These are phyloP conservation scores for Siphamia tubifer DNA, from an alignment of 2,113 vertebrate genomes.

Conservation along the genomic window DNA sequence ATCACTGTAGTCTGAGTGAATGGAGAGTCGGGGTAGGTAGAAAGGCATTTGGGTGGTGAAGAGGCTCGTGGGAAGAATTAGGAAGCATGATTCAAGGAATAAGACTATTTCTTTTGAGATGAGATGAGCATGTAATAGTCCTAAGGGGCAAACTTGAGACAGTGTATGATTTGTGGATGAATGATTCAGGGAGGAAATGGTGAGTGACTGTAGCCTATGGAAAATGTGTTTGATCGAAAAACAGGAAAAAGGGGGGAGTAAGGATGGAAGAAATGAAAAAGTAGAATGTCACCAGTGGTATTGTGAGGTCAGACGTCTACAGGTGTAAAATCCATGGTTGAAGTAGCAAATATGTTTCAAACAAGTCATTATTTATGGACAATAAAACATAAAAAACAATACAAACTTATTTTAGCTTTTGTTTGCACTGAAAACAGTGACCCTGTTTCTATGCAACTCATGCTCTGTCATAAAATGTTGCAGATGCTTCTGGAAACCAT, in stretches of 20 bases:
- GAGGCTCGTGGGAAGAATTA: conserved; percentile 14
- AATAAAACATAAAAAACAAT: too few species aligned
- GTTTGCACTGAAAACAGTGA: too few species aligned
- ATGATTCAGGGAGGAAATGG: conserved; percentile 51
- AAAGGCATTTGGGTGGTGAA: conserved; percentile 14
- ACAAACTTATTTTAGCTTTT: too few species aligned
- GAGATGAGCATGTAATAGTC: conserved; percentile 13
- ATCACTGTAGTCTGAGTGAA: conserved; percentile 22
- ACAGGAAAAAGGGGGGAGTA: too few species aligned
- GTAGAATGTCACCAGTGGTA: background rate
- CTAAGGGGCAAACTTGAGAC: background rate
- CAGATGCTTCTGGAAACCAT: too few species aligned
- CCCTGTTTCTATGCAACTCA: too few species aligned
- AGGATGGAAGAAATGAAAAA: conserved; percentile 26
- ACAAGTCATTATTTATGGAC: too few species aligned
- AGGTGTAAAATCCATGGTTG: background rate
- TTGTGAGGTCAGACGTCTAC: background rate
- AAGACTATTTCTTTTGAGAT: background rate
- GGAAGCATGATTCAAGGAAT: conserved; percentile 21
- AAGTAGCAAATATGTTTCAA: too few species aligned
- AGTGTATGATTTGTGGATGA: conserved; percentile 6
- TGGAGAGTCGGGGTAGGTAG: background rate
- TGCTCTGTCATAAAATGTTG: too few species aligned
- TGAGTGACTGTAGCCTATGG: conserved; percentile 11
- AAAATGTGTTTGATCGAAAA: conserved; percentile 30